Evolutionary conservation across 1,140 invertebrate species (phyloP).

Genomic region (Scaptomyza montana): DNA sequence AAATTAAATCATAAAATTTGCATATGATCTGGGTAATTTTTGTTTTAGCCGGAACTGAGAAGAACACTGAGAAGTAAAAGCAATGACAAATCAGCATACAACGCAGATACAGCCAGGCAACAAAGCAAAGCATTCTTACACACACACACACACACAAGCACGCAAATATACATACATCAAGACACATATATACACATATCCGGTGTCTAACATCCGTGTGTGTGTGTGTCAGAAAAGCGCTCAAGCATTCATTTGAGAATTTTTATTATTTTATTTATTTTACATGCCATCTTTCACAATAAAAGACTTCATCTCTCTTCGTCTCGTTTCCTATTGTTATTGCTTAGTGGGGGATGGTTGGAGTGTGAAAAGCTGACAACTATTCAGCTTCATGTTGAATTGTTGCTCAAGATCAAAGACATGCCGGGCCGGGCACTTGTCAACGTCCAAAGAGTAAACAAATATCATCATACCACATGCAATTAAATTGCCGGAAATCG

Average conservation of each 20-base stretch:
- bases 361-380: conserved; percentile 43
- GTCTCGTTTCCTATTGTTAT: conserved; percentile 13
- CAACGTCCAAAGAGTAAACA: conserved; percentile 60
- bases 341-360: conserved; percentile 1
- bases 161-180: too few relatives aligned
- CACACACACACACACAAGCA: too few relatives aligned
- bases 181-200: conserved; percentile 28
- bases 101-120: neutral
- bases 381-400: conserved; percentile 36
- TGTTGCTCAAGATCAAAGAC: conserved; percentile 55
- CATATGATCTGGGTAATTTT: neutral
- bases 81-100: too few relatives aligned
- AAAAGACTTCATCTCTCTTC: neutral
- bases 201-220: conserved; percentile 67
- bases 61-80: too few relatives aligned
- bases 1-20: neutral
- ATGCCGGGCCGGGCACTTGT: neutral
- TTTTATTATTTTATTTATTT: conserved; percentile 75
- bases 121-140: conserved; percentile 3
- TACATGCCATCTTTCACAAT: conserved; percentile 38
- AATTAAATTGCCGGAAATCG: conserved; percentile 75
- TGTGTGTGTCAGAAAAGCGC: conserved; percentile 71
- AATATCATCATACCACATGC: conserved; percentile 65
- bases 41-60: too few relatives aligned
- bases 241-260: conserved; percentile 78